Evolutionary conservation across 2,797 vertebrate species (phyloP), one percentile per base, ranked within the genome.

Genomic region (Smutsia temminckii): DNA sequence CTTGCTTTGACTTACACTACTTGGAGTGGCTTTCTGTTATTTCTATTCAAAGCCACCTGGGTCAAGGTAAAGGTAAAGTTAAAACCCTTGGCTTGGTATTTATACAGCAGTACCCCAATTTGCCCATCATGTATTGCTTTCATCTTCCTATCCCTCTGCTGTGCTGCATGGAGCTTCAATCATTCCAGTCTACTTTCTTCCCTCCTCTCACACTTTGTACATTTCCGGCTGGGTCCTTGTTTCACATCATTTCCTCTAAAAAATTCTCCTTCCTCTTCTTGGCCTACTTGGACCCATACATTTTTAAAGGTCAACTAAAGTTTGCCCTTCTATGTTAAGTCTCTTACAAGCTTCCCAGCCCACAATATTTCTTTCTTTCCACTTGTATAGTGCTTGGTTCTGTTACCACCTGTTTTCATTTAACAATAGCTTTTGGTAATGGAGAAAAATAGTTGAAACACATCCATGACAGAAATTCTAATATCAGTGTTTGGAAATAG

Each of bases 401-500:
- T 72, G 6, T 75, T 57, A 91, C 8, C 25, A 53, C 18, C 12
- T 34, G 16, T 78, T 90, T 89, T 61, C 53, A 57, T 46, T 13
- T 40, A 81, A n/a, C 5, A 92, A 55, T 63, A 68, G 34, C 53
- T 96, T 53, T 37, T 25, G 21, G 14, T 37, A 53, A 61, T 83
- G 29, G 11, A 14, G 13, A 46, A 40, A 61, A 80, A 49, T 29
- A 59, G 10, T 57, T 79, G 16, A 79, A 55, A 81, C 34, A 85
- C 20, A 13, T 57, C 37, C 40, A 94, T 42, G 42, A 55, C 46
- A 95, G 46, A 81, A 79, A 53, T 2, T 59, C 27, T 69, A 89
- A 40, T 10, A 78, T 37, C 25, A 32, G 37, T 74, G 5, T 89
- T 57, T 74, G 59, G 29, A 93, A 92, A 87, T 81, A 96, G 85